phyloP scores from a whole-genome alignment of 2,888 invertebrate species.

The Sinohyriopsis cumingii region DNA sequence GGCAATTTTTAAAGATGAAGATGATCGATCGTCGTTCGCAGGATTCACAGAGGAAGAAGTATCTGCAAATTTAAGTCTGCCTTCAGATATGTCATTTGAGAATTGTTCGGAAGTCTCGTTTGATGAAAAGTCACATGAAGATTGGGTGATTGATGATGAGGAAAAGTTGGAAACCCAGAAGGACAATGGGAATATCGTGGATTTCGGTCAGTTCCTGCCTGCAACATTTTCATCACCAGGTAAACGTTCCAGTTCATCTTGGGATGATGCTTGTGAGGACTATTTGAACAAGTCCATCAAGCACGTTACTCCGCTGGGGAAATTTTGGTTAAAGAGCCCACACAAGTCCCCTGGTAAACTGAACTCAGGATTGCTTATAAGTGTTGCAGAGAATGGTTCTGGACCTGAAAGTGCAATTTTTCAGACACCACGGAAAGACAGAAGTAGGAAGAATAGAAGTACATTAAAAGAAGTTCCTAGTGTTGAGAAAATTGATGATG shows the following conservation, averaged over 20 bases:
- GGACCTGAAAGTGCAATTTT: slow-evolving; percentile 1
- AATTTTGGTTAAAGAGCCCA: too few relatives aligned
- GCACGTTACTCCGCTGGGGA: background rate
- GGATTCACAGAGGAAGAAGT: slow-evolving; percentile 41
- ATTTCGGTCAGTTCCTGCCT: slow-evolving; percentile 15
- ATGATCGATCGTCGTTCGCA: slow-evolving; percentile 42
- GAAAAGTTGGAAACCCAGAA: slow-evolving; percentile 11
- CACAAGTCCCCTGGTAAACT: slow-evolving; percentile 9
- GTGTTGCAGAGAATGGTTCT: background rate
- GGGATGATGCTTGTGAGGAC: slow-evolving; percentile 52
- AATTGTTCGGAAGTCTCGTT: slow-evolving; percentile 46
- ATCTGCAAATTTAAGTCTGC: slow-evolving; percentile 18
- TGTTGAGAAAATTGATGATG: slow-evolving; percentile 39
- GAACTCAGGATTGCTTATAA: background rate
- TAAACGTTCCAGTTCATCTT: slow-evolving; percentile 53
- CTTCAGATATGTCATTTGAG: slow-evolving; percentile 48
- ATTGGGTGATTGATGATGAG: slow-evolving; percentile 43
- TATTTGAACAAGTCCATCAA: slow-evolving; percentile 45
- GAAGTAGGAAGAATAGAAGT: slow-evolving; percentile 7
- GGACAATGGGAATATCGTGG: slow-evolving; percentile 11
- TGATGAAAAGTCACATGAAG: slow-evolving; percentile 40
- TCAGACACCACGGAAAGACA: background rate
- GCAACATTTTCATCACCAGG: slow-evolving; percentile 49
- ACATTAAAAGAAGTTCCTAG: slow-evolving; percentile 5
- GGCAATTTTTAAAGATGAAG: slow-evolving; percentile 43